Evolutionary conservation across 2,113 vertebrate genomes (phyloP).

Genomic region (Pseudolaguvia tuberculata): DNA sequence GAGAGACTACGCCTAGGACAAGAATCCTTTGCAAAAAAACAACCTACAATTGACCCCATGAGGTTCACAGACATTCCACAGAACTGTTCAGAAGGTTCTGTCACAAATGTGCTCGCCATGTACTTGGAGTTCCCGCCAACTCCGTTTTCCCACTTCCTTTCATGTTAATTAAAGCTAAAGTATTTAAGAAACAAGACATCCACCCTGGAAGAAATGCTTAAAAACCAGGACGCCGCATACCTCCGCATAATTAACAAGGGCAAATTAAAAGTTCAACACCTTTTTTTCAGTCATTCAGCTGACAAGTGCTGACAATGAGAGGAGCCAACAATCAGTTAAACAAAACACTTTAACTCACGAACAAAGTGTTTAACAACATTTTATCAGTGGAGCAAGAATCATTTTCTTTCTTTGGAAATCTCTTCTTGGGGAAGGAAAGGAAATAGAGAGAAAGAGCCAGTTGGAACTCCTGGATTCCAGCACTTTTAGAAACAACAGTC

Average conservation of each 20-base stretch:
- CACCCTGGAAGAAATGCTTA: not conserved
- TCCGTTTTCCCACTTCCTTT: not conserved
- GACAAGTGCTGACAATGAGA: not conserved
- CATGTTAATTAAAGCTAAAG: not conserved
- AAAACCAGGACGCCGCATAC: not conserved
- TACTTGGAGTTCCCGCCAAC: not conserved
- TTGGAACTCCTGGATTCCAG: slow-evolving; percentile 57
- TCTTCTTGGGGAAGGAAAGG: not conserved
- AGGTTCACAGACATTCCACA: not conserved
- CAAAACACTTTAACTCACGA: not conserved
- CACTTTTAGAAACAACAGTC: slow-evolving; percentile 49
- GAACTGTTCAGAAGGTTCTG: not conserved
- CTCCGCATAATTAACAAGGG: not conserved
- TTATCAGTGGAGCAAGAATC: not conserved
- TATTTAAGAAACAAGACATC: not conserved
- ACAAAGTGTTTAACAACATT: not conserved
- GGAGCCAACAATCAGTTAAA: not conserved
- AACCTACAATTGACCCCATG: slow-evolving; percentile 18
- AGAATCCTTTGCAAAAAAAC: slow-evolving; percentile 25
- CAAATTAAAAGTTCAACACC: slow-evolving; percentile 2
- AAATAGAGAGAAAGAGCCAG: slow-evolving; percentile 50
- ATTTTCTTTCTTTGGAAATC: slow-evolving; percentile 8
- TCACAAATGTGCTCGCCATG: slow-evolving; percentile 4
- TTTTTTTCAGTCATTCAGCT: not conserved
- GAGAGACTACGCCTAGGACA: slow-evolving; percentile 31